Percentiles rank a stretch among this genome's conserved stretches.
Evolutionary conservation across 2,797 vertebrate genomes (phyloP).

Genomic region (Notolepis coatsorum): DNA sequence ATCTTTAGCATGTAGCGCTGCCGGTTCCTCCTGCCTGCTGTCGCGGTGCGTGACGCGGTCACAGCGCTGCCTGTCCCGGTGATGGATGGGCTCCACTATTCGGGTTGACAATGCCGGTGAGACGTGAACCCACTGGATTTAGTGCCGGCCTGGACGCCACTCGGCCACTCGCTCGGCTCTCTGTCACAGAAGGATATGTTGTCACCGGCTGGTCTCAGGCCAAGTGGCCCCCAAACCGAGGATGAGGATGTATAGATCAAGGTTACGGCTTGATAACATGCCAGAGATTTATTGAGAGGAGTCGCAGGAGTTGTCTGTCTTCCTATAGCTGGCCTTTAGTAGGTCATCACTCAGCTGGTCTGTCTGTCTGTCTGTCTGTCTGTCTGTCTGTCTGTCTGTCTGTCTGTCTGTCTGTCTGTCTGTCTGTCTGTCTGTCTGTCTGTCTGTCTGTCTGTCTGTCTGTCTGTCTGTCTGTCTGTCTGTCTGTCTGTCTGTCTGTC

Average conservation of each 20-base stretch:
- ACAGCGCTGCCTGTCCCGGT: conserved; percentile 12
- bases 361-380: background rate
- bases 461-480: conserved; percentile 7
- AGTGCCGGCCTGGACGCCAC: conserved; percentile 38
- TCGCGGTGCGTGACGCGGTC: conserved; percentile 12
- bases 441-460: conserved; percentile 5
- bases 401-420: too few species aligned
- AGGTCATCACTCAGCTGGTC: background rate
- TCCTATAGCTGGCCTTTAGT: background rate
- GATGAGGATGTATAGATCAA: background rate
- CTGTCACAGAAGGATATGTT: conserved; percentile 16
- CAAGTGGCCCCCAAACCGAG: background rate
- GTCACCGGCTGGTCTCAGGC: conserved; percentile 3
- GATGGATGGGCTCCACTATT: conserved; percentile 44
- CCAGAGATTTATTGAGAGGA: background rate
- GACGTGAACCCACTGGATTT: conserved; percentile 33
- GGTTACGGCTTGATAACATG: background rate
- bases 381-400: background rate
- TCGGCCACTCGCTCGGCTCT: conserved; percentile 33
- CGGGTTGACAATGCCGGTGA: conserved; percentile 41
- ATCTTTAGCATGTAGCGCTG: background rate
- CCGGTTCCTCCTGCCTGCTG: background rate
- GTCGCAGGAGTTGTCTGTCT: background rate
- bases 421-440: too few species aligned
- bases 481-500: conserved; percentile 7